These are phyloP conservation scores for Xenentodon cancila DNA, from an alignment of 2,797 vertebrate species.

Conservation along the genomic window DNA sequence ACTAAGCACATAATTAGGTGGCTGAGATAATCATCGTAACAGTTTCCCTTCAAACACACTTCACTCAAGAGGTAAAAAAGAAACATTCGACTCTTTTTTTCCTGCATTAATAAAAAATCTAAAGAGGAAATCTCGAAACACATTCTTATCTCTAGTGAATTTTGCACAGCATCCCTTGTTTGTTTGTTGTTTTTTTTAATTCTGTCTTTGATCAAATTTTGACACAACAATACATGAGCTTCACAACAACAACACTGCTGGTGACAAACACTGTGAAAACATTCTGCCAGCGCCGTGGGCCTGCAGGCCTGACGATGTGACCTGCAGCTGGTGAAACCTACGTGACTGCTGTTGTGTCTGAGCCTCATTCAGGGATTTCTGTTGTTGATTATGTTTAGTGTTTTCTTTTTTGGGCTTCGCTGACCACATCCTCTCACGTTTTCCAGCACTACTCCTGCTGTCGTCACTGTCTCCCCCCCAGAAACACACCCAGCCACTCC, in stretches of 20 bases:
- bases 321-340: constrained; percentile 41
- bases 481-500: constrained; percentile 34
- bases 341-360: constrained; percentile 65
- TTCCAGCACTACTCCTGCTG: constrained; percentile 14
- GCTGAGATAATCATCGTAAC: too few relatives aligned
- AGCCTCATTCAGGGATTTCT: constrained; percentile 58
- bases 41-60: too few relatives aligned
- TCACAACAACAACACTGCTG: background rate
- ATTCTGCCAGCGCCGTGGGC: background rate
- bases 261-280: background rate
- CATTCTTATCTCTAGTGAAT: background rate
- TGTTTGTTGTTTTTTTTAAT: background rate
- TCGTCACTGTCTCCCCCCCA: constrained; percentile 10
- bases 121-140: background rate
- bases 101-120: background rate
- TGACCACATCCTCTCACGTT: constrained; percentile 57
- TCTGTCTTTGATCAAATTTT: background rate
- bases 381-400: constrained; percentile 67
- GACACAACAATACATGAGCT: background rate
- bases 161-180: too few relatives aligned
- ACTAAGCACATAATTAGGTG: too few relatives aligned
- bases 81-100: too few relatives aligned
- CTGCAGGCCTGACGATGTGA: constrained; percentile 40
- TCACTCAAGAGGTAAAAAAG: too few relatives aligned
- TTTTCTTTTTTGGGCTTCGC: constrained; percentile 42